Base-by-base conservation (phyloP, 2,113 vertebrate species). In the Telmatochromis brachygnathus region DNA sequence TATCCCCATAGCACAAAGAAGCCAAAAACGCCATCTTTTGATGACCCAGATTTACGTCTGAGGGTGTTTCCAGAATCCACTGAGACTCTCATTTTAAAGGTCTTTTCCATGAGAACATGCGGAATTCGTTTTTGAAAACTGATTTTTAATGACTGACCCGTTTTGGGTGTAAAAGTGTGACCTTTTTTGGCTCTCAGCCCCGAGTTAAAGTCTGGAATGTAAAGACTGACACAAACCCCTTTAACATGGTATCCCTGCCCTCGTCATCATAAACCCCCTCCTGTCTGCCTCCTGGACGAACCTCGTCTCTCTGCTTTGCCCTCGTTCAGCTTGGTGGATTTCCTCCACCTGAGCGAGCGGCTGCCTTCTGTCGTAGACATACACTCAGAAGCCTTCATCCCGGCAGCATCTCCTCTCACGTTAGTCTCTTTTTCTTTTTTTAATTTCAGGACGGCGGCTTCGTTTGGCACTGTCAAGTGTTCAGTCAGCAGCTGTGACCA, bases 291-390 rank as follows among this genome's bases (percentile, higher is more conserved):
- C 39, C 70, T 17, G 42, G 15, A 75, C 23, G 0, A 75, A 28
- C 15, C 42, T 47, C 23, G 4, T 47, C 39, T 75, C 26, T 49
- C 6, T n/a, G 35, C 39, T 81, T 60, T 80, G 13, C 13, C 53
- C 33, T 81, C 35, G 3, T 17, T 81, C 42, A 17, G 39, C 21
- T 73, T 9, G 68, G 39, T 75, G 12, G 84, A 81, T 58, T 84
- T 83, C 54, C 83, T 70, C 33, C 42, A 73, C 45, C 79, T 30
- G 17, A 33, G 19, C 12, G 0, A 60, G 39, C 39, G 14, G 39
- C 39, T 17, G 42, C 90, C 90, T 82, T 89, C 90, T 91, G 87
- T 37, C n/a, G n/a, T n/a, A n/a, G n/a, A n/a, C n/a, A n/a, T n/a
- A n/a, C n/a, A n/a, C n/a, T n/a, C 86, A 62, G 82, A 60, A 87